Conservation (phyloP, 2,888 invertebrate species). For the Caenorhabditis afra region DNA sequence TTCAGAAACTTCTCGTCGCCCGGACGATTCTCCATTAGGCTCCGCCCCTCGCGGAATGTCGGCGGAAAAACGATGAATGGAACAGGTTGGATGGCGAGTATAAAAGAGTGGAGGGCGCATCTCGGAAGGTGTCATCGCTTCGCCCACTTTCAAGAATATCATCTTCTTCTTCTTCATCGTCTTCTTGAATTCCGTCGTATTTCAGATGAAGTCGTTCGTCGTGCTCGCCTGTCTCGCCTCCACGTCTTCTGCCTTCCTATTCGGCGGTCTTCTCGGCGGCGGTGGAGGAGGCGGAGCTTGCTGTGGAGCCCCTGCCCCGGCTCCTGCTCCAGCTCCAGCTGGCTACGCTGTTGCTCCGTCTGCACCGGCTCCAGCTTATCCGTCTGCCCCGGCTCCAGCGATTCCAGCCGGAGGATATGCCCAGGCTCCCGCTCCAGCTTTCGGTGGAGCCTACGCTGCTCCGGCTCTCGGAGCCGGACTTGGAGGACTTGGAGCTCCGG, state of each 20-base stretch:
- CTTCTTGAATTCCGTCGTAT: background rate
- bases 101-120: background rate
- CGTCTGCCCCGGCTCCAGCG: slow-evolving; percentile 51
- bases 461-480: slow-evolving; percentile 36
- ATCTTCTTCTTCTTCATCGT: too few relatives aligned
- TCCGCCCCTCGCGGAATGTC: slow-evolving; percentile 41
- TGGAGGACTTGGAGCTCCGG: slow-evolving; percentile 25
- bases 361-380: slow-evolving; percentile 49
- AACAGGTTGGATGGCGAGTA: too few relatives aligned
- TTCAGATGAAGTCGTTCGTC: slow-evolving; percentile 37
- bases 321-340: slow-evolving; percentile 35
- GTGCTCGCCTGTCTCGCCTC: slow-evolving; percentile 42
- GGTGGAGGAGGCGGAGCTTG: slow-evolving; percentile 52
- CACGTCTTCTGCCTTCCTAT: slow-evolving; percentile 49
- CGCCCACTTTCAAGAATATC: too few relatives aligned
- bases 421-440: slow-evolving; percentile 19
- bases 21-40: background rate
- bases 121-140: background rate
- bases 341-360: slow-evolving; percentile 37
- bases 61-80: slow-evolving; percentile 4
- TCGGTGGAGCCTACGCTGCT: slow-evolving; percentile 34
- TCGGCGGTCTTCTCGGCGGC: slow-evolving; percentile 32
- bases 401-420: slow-evolving; percentile 53
- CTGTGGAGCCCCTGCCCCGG: slow-evolving; percentile 22
- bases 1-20: slow-evolving; percentile 19